Evolutionary conservation across 2,888 invertebrate genomes (phyloP).

Genomic region (Chrysolina oricalcia): DNA sequence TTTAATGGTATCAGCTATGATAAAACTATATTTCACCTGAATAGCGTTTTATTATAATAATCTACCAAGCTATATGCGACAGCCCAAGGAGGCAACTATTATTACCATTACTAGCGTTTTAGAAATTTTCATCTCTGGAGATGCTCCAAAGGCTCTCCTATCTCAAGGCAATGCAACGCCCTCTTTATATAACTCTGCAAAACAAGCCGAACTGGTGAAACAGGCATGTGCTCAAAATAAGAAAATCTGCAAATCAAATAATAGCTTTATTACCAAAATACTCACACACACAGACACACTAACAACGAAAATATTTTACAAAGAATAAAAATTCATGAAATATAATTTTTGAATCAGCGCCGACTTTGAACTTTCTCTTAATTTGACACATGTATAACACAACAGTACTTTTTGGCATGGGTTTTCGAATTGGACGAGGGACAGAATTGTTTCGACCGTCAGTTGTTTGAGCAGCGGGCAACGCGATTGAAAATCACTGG

Average conservation of each 20-base stretch:
- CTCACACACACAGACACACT: conserved; percentile 39
- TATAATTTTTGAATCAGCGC: conserved; percentile 6
- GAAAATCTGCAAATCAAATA: conserved; percentile 35
- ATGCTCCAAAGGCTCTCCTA: neutral
- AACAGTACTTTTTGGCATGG: conserved; percentile 29
- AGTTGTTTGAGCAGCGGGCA: neutral
- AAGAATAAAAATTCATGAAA: conserved; percentile 3
- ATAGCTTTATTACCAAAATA: conserved; percentile 41
- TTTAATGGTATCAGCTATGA: too few relatives aligned
- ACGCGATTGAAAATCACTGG: conserved; percentile 3
- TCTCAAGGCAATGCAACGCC: conserved; percentile 7
- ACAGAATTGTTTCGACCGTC: conserved; percentile 5
- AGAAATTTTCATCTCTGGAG: neutral
- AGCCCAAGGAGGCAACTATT: neutral
- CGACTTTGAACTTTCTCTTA: neutral
- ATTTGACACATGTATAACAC: conserved; percentile 30
- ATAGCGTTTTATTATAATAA: too few relatives aligned
- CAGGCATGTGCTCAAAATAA: conserved; percentile 34
- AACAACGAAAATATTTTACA: conserved; percentile 22
- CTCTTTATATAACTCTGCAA: conserved; percentile 6
- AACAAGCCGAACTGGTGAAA: neutral
- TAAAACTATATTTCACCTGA: too few relatives aligned
- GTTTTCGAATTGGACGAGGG: conserved; percentile 8
- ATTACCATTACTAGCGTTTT: neutral
- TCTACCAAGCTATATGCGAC: too few relatives aligned